Percentiles rank a stretch among this genome's conserved stretches.
These are phyloP conservation scores for Cervus canadensis DNA, from an alignment of 2,113 vertebrate genomes.

Conservation along the genomic window DNA sequence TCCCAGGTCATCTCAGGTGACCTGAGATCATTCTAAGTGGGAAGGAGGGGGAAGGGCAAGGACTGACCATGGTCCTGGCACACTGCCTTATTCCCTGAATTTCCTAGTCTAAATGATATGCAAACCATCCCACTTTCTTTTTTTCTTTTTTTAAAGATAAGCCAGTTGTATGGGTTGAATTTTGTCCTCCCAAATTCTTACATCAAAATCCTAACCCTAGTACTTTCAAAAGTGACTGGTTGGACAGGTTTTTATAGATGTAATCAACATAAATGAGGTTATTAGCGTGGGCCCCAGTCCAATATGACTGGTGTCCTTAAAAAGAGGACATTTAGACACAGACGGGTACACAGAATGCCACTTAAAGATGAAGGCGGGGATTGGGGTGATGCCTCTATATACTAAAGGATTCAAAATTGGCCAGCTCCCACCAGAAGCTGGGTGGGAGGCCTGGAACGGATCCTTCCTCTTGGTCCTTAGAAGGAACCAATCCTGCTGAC, in stretches of 20 bases:
- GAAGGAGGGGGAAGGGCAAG: neutral
- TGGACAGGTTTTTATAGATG: neutral
- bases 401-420: neutral
- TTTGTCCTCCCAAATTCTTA: neutral
- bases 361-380: neutral
- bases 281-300: neutral
- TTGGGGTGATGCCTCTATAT: neutral
- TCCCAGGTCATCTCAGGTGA: neutral
- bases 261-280: neutral
- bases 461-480: fast-evolving
- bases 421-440: neutral
- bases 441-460: neutral
- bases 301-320: neutral
- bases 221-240: neutral
- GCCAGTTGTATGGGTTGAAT: neutral
- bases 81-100: neutral
- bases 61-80: neutral
- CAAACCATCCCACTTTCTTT: neutral
- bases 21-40: neutral
- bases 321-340: neutral
- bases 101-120: neutral
- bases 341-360: neutral
- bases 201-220: neutral
- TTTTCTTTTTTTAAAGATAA: neutral
- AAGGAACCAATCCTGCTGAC: neutral